These are phyloP conservation scores for Halesus radiatus DNA, from an alignment of 1,140 invertebrate genomes.

Conservation along the genomic window DNA sequence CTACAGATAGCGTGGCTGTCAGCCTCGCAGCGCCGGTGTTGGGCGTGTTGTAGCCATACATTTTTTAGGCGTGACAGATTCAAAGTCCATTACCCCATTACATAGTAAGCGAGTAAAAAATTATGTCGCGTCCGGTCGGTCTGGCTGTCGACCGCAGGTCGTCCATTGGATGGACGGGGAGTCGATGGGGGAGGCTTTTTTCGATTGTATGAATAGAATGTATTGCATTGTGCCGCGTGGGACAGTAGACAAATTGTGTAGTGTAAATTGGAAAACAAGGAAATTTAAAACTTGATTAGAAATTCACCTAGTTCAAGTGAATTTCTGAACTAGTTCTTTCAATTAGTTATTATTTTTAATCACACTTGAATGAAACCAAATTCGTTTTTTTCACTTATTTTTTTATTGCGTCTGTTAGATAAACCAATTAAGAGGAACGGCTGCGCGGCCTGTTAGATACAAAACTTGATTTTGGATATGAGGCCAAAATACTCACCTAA, in stretches of 20 bases:
- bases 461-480: too few species aligned
- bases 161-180: background rate
- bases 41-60: constrained; percentile 38
- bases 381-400: too few species aligned
- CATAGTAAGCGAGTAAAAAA: constrained; percentile 45
- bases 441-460: too few species aligned
- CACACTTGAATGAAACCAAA: too few species aligned
- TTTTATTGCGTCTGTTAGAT: too few species aligned
- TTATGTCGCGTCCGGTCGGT: constrained; percentile 45
- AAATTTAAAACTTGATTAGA: too few species aligned
- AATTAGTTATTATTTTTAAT: too few species aligned
- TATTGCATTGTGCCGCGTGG: constrained; percentile 10
- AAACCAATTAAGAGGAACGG: too few species aligned
- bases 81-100: constrained; percentile 49
- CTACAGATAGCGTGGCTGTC: background rate
- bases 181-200: background rate
- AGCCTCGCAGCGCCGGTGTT: constrained; percentile 6
- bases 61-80: constrained; percentile 54
- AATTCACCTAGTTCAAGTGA: too few species aligned
- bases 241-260: background rate
- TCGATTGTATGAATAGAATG: constrained; percentile 13
- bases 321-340: too few species aligned
- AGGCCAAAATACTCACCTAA: too few species aligned
- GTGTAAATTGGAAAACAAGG: too few species aligned
- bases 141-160: constrained; percentile 11